Percentiles rank a stretch among this genome's conserved stretches.
Evolutionary conservation across 2,113 vertebrate genomes (phyloP).

Genomic region (Pterocles orientalis): DNA sequence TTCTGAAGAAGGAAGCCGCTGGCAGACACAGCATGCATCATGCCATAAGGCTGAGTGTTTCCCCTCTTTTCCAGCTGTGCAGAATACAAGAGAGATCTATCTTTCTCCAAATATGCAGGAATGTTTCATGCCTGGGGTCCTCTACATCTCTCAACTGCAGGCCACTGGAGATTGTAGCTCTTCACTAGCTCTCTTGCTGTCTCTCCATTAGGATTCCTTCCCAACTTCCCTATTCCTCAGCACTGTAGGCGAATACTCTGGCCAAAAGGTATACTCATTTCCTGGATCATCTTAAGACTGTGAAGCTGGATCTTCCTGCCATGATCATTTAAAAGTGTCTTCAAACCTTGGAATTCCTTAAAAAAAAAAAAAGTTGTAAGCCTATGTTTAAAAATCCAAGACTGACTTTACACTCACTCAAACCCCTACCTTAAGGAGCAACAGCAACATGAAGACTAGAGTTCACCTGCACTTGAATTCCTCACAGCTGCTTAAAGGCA

Average conservation of each 20-base stretch:
- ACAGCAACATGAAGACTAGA: neutral
- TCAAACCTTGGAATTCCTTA: neutral
- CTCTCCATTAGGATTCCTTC: neutral
- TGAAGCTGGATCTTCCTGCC: neutral
- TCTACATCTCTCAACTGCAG: neutral
- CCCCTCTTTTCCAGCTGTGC: neutral
- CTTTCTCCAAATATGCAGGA: neutral
- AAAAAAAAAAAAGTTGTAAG: neutral
- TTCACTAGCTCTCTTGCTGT: neutral
- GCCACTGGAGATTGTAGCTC: neutral
- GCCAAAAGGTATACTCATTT: neutral
- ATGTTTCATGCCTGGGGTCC: neutral
- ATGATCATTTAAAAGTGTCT: neutral
- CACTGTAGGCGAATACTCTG: neutral
- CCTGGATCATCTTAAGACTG: neutral
- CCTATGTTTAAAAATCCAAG: neutral
- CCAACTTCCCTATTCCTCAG: neutral
- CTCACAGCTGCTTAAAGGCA: neutral
- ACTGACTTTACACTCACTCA: neutral
- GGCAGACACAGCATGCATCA: neutral
- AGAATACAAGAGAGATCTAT: neutral
- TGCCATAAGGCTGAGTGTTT: neutral
- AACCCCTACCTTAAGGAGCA: neutral
- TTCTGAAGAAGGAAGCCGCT: neutral
- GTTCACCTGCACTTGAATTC: neutral